A percentile compares a stretch with the other conserved stretches of the same genome.
Evolutionary conservation across 2,113 vertebrate species (phyloP).

Genomic region (Clarias magur): DNA sequence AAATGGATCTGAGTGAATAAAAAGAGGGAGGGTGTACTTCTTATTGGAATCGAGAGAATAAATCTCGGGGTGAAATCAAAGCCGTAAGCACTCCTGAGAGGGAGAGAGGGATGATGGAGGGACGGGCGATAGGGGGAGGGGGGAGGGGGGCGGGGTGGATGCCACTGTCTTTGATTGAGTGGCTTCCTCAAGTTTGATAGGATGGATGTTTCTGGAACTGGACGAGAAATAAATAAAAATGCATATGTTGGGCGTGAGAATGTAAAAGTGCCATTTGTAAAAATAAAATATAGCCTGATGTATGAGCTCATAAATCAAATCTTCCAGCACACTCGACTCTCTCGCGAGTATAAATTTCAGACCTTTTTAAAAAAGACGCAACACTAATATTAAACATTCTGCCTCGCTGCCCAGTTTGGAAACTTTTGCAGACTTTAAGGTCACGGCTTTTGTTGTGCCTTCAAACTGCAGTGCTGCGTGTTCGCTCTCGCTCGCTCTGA

Average conservation of each 20-base stretch:
- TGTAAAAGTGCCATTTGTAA: slow-evolving; percentile 11
- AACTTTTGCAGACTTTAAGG: slow-evolving; percentile 22
- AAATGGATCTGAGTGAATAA: slow-evolving; percentile 54
- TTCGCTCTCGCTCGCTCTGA: not conserved
- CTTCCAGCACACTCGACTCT: not conserved
- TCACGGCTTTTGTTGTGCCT: not conserved
- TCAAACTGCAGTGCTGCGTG: not conserved
- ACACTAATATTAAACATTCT: not conserved
- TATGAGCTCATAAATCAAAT: slow-evolving; percentile 22
- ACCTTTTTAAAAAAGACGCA: not conserved
- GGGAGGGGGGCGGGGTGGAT: not conserved
- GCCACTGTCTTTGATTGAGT: slow-evolving; percentile 22
- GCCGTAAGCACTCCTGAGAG: slow-evolving; percentile 29
- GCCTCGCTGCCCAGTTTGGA: not conserved
- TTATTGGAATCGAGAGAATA: slow-evolving; percentile 46
- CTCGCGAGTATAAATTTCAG: not conserved
- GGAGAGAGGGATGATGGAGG: not conserved
- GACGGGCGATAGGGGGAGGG: not conserved
- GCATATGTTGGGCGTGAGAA: not conserved
- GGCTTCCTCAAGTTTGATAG: slow-evolving; percentile 2
- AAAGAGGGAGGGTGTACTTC: not conserved
- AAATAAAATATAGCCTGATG: slow-evolving; percentile 6
- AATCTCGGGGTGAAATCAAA: slow-evolving; percentile 51
- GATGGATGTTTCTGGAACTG: slow-evolving; percentile 10
- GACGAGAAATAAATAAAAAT: slow-evolving; percentile 22